phyloP scores from a whole-genome alignment of 2,113 vertebrate genomes.

The Sceloporus undulatus region DNA sequence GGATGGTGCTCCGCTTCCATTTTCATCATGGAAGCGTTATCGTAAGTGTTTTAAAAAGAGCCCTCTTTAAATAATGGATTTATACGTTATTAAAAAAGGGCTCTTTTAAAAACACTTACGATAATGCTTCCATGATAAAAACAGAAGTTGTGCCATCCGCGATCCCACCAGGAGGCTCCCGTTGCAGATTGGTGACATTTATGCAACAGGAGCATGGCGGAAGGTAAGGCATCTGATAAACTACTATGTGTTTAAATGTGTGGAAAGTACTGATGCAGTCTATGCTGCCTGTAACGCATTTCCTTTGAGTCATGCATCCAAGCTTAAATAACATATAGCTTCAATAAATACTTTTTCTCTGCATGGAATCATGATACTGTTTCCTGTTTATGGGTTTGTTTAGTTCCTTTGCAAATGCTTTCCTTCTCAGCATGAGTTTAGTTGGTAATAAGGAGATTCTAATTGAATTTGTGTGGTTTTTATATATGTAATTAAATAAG shows the following conservation, averaged over 20 bases:
- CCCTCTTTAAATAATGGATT: too few relatives aligned
- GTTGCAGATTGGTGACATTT: too few relatives aligned
- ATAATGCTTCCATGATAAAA: too few relatives aligned
- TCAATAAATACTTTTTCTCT: neutral
- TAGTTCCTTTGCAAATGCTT: neutral
- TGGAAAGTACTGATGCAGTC: neutral
- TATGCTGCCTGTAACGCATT: neutral
- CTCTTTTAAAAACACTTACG: too few relatives aligned
- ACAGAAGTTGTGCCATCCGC: too few relatives aligned
- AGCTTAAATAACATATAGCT: constrained; percentile 15
- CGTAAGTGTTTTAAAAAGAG: too few relatives aligned
- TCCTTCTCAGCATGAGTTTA: neutral
- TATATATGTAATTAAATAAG: constrained; percentile 32
- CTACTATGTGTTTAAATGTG: neutral
- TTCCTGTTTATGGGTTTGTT: constrained; percentile 6
- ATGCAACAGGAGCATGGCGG: too few relatives aligned
- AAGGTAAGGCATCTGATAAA: too few relatives aligned
- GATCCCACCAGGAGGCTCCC: too few relatives aligned
- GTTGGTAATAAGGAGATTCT: constrained; percentile 29
- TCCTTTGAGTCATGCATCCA: neutral
- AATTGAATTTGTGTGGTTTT: neutral
- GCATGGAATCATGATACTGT: neutral
- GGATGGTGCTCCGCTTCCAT: too few relatives aligned
- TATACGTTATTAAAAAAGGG: too few relatives aligned
- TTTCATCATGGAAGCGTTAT: too few relatives aligned